Base-by-base conservation (phyloP, 2,888 invertebrate genomes). In the Watsonalla cultraria region DNA sequence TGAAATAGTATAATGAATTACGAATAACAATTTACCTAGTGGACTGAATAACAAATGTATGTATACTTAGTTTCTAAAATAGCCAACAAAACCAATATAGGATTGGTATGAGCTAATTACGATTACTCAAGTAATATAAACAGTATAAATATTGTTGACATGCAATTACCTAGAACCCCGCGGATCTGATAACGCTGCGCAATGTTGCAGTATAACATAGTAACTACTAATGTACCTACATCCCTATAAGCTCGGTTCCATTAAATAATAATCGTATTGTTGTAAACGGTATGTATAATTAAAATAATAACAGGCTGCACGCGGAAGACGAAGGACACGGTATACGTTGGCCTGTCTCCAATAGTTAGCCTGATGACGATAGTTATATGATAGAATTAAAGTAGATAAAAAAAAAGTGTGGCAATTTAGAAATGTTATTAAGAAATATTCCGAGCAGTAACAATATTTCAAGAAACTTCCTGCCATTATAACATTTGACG, bases 1-100 rank as follows among this genome's bases (percentile, higher is more conserved):
- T 67, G 66, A 70, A 72, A 68, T 64, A 68, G 70, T 71, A 61
- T 59, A 65, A 61, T 62, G 59, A 54, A 54, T 55, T 56, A 60
- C 50, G 45, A 58, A 59, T 24, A 24, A 24, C 24, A 24, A 24
- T 24, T 24, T 24, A 24, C 24, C 24, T 24, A 24, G 24, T 24
- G 24, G 24, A 24, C 24, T 24, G 24, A 24, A 24, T 24, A 2
- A 4, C 24, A 24, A 24, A 24, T 2, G 1, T 24, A 24, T 24
- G 24, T 24, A 24, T 24, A 4, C 24, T 24, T 24, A 24, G 24
- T 24, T 24, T 67, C 64, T 53, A 57, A 60, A 46, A 53, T 59
- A 58, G 54, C 60, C 66, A 68, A 68, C 49, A 55, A 56, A 57
- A 54, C 14, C 33, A 52, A 51, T 15, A 49, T 51, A 50, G 51